Conservation (phyloP, 2,888 invertebrate species). For the Parnassius smintheus region DNA sequence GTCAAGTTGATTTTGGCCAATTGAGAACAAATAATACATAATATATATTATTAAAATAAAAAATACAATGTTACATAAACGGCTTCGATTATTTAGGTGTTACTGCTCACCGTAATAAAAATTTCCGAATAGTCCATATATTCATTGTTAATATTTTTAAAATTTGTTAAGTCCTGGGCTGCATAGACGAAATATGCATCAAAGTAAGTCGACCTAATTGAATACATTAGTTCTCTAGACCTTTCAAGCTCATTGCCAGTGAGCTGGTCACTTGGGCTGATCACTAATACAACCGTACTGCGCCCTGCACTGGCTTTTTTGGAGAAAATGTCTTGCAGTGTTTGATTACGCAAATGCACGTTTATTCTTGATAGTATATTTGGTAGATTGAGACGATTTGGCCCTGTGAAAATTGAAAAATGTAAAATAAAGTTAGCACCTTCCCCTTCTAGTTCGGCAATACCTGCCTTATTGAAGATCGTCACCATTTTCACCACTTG, state of each 20-base stretch:
- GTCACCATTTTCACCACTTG: too few relatives aligned
- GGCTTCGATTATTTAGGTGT: too few relatives aligned
- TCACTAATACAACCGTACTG: slow-evolving; percentile 75
- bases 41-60: too few relatives aligned
- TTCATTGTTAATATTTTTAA: slow-evolving; percentile 69
- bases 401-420: slow-evolving; percentile 65
- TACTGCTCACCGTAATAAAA: slow-evolving; percentile 57
- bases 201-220: slow-evolving; percentile 70
- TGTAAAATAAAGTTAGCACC: too few relatives aligned
- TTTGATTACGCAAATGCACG: slow-evolving; percentile 68
- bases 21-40: too few relatives aligned
- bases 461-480: too few relatives aligned
- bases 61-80: too few relatives aligned
- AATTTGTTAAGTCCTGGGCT: slow-evolving; percentile 64
- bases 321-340: slow-evolving; percentile 52
- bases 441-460: too few relatives aligned
- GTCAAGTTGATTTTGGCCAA: too few relatives aligned
- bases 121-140: slow-evolving; percentile 74
- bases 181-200: slow-evolving; percentile 80
- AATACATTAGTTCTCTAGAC: slow-evolving; percentile 61
- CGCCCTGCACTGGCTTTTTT: slow-evolving; percentile 56
- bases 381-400: slow-evolving; percentile 73
- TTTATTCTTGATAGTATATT: slow-evolving; percentile 72
- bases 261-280: slow-evolving; percentile 73
- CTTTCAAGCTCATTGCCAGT: slow-evolving; percentile 64